Evolutionary conservation across 2,888 invertebrate species (phyloP).

Genomic region (Baccha elongata): DNA sequence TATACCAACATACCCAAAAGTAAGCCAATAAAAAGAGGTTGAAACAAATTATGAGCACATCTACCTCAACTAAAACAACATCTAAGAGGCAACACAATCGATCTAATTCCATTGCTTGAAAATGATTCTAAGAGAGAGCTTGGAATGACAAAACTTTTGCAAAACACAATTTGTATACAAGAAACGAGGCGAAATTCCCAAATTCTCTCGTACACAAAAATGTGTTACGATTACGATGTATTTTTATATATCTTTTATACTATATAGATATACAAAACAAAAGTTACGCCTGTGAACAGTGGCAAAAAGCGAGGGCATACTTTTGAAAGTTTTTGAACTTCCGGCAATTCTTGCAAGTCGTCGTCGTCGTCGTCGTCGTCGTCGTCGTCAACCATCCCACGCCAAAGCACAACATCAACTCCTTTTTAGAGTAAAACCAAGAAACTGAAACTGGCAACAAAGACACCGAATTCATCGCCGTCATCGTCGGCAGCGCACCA

Average conservation of each 20-base stretch:
- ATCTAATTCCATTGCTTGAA: slow-evolving; percentile 63
- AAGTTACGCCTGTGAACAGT: slow-evolving; percentile 34
- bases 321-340: slow-evolving; percentile 70
- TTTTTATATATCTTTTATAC: slow-evolving; percentile 28
- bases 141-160: slow-evolving; percentile 48
- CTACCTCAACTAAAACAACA: slow-evolving; percentile 16
- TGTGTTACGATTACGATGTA: slow-evolving; percentile 54
- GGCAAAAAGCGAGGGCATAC: slow-evolving; percentile 44
- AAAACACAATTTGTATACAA: slow-evolving; percentile 33
- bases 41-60: slow-evolving; percentile 47
- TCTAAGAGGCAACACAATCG: slow-evolving; percentile 51
- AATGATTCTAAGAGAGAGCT: neutral
- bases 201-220: slow-evolving; percentile 56
- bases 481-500: slow-evolving; percentile 20
- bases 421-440: neutral
- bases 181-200: slow-evolving; percentile 51
- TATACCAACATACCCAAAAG: slow-evolving; percentile 8
- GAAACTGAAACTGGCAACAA: slow-evolving; percentile 44
- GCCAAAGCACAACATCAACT: slow-evolving; percentile 11
- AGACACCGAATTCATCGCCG: slow-evolving; percentile 40
- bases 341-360: slow-evolving; percentile 66
- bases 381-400: neutral
- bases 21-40: slow-evolving; percentile 42
- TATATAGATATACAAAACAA: neutral
- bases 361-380: slow-evolving; percentile 15